Conservation (phyloP, 2,113 vertebrate genomes). For the Damaliscus lunatus region DNA sequence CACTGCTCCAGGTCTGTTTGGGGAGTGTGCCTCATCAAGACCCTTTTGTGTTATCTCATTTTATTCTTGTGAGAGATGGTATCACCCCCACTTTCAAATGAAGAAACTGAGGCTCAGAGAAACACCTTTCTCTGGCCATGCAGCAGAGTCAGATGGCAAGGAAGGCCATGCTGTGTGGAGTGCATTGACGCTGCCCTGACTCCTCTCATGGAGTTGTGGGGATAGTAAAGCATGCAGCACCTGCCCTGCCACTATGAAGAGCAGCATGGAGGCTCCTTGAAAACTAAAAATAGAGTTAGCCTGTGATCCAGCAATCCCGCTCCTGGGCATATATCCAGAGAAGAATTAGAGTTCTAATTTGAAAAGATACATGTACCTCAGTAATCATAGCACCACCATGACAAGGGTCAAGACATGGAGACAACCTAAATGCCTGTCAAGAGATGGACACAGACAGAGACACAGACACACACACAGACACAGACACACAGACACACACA, state of each 20-base stretch:
- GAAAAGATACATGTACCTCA: neutral
- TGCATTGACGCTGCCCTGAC: fast-evolving
- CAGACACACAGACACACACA: neutral
- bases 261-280: neutral
- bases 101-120: neutral
- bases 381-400: neutral
- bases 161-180: fast-evolving
- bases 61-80: neutral
- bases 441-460: neutral
- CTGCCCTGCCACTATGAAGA: neutral
- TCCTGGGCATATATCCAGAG: neutral
- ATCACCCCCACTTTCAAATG: neutral
- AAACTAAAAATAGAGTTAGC: neutral
- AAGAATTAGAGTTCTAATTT: neutral
- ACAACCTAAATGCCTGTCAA: neutral
- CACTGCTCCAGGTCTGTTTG: neutral
- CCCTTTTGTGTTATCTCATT: neutral
- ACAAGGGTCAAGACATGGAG: neutral
- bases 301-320: neutral
- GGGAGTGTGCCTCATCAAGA: neutral
- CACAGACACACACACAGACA: too few species aligned
- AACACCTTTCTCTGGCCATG: neutral
- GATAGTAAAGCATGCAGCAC: neutral
- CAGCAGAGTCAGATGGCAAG: neutral
- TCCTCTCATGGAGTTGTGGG: neutral